These are phyloP conservation scores for Campoplex nolae DNA, from an alignment of 2,888 invertebrate genomes.

Conservation along the genomic window DNA sequence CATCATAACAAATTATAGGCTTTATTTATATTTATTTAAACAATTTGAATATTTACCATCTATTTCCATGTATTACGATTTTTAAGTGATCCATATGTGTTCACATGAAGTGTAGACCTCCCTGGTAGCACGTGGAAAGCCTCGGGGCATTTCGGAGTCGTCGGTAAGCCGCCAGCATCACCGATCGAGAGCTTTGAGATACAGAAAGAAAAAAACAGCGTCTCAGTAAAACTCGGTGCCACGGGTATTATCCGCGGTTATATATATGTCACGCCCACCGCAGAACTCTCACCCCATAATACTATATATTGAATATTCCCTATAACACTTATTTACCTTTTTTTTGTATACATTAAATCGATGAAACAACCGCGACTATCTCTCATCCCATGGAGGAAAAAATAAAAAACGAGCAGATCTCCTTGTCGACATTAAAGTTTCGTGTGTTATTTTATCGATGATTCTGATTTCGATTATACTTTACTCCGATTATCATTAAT, in stretches of 20 bases:
- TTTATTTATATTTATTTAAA: neutral
- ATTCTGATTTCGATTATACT: neutral
- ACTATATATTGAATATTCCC: conserved; percentile 31
- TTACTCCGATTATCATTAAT: neutral
- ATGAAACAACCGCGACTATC: conserved; percentile 64
- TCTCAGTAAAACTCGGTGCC: conserved; percentile 36
- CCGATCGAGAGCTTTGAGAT: conserved; percentile 52
- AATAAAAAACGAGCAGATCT: conserved; percentile 1
- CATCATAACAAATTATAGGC: neutral
- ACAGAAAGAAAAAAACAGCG: conserved; percentile 27
- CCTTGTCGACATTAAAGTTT: neutral
- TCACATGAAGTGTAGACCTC: conserved; percentile 55
- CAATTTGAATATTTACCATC: neutral
- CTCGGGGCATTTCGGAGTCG: conserved; percentile 61
- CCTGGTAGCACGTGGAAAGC: conserved; percentile 64
- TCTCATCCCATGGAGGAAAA: conserved; percentile 49
- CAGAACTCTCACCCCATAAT: conserved; percentile 52
- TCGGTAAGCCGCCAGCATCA: conserved; percentile 60
- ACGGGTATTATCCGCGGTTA: conserved; percentile 65
- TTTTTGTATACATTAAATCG: conserved; percentile 66
- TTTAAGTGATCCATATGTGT: conserved; percentile 22
- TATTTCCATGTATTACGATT: neutral
- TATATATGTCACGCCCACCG: conserved; percentile 72
- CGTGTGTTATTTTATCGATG: neutral
- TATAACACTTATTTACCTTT: conserved; percentile 64